A percentile compares a stretch with the other conserved stretches of the same genome.
Conservation (phyloP, 2,797 vertebrate genomes). For the Etheostoma perlongum region DNA sequence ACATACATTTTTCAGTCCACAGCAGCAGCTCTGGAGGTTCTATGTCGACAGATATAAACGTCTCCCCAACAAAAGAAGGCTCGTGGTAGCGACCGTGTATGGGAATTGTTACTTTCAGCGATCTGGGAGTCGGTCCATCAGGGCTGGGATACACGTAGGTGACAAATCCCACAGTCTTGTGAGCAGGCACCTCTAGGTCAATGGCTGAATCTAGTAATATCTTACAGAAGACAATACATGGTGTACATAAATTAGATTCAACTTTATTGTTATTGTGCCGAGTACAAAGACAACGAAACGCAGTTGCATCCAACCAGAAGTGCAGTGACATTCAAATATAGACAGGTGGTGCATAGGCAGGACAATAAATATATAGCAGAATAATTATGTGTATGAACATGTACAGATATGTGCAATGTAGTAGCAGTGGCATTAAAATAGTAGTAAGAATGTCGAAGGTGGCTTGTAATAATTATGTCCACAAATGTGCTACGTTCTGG, state of each 20-base stretch:
- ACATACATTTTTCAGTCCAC: conserved; percentile 85
- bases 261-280: too few relatives aligned
- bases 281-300: too few relatives aligned
- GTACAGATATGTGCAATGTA: too few relatives aligned
- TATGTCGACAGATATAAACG: conserved; percentile 72
- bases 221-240: conserved; percentile 72
- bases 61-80: conserved; percentile 75
- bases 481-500: background rate
- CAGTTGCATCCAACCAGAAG: too few relatives aligned
- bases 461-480: background rate
- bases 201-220: conserved; percentile 83
- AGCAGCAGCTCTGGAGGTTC: conserved; percentile 87
- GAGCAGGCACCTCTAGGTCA: conserved; percentile 91
- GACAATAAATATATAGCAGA: too few relatives aligned
- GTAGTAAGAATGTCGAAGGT: too few relatives aligned
- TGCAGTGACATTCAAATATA: too few relatives aligned
- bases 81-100: conserved; percentile 92
- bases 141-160: conserved; percentile 84
- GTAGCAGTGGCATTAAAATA: too few relatives aligned
- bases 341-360: too few relatives aligned
- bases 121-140: conserved; percentile 58
- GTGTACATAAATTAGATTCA: background rate
- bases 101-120: conserved; percentile 84
- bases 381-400: too few relatives aligned
- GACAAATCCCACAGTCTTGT: conserved; percentile 82